Evolutionary conservation across 2,113 vertebrate genomes (phyloP), one percentile per base, ranked within the genome.

Genomic region (Cepphus grylle): DNA sequence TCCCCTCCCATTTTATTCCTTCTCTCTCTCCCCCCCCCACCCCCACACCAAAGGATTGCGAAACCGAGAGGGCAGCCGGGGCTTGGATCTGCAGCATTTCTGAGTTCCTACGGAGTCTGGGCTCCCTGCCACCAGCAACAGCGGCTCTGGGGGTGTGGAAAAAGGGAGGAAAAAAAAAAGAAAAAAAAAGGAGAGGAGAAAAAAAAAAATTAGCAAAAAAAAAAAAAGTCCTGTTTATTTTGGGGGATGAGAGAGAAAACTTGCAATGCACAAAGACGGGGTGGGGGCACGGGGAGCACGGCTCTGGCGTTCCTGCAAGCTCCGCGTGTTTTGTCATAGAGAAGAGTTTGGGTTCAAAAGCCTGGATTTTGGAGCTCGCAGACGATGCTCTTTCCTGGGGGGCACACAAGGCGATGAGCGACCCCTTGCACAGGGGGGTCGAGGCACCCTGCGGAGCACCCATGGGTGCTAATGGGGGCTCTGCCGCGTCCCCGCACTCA

Each of bases 71-170:
- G 85, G 90, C 94, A 92, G 95, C 79, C 81, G 65, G 93, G 89
- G 95, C 90, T 93, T 27, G 81, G 95, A 95, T 61, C 96, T 61
- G 40, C 89, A 93, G 93, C 90, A 83, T 89, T 89, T 67, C 96
- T 92, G 95, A 96, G 96, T 94, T 96, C 96, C 93, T 93, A 92
- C 85, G 8, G 96, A 95, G 92, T 95, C 96, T 96, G 96, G 95
- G 97, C 95, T 94, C 38, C 56, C 80, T 96, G 96, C 96, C 97
- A 96, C 72, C 80, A 90, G 93, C 94, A 94, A 95, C 95, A 97
- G 94, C 84, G 77, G 96, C 94, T 97, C 95, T 88, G 95, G 94
- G 96, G 96, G 96, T 93, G 96, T 97, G 93, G 93, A 96, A 94
- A 96, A 96, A 81, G 70, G 90, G 90, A 87, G 78, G 58, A 20